A percentile compares a stretch with the other conserved stretches of the same genome.
These are phyloP conservation scores for Heterodera schachtii DNA, from an alignment of 1,140 invertebrate species.

Conservation along the genomic window DNA sequence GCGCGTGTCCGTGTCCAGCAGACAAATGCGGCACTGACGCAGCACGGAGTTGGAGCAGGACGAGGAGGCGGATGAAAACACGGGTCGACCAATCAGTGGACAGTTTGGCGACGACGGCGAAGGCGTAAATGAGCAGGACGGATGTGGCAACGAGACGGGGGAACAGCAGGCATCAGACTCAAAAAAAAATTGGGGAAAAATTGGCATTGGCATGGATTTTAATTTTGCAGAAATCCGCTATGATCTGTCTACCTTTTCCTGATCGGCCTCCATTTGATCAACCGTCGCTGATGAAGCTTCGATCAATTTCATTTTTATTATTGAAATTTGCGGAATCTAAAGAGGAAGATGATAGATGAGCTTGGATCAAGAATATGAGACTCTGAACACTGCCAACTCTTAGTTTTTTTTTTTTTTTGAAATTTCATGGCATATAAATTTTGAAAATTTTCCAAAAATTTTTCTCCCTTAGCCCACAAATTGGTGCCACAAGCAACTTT, in stretches of 20 bases:
- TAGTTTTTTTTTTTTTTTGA: too few relatives aligned
- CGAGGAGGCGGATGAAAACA: neutral
- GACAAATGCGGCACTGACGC: conserved; percentile 41
- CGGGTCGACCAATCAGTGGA: neutral
- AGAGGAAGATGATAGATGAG: too few relatives aligned
- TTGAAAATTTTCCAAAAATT: too few relatives aligned
- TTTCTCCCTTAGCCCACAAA: too few relatives aligned
- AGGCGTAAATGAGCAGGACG: neutral
- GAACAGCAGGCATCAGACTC: neutral
- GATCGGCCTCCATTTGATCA: neutral
- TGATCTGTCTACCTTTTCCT: neutral
- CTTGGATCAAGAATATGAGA: too few relatives aligned
- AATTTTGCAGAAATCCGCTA: too few relatives aligned
- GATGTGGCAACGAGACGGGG: neutral
- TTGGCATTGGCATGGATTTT: too few relatives aligned
- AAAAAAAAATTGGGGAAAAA: too few relatives aligned
- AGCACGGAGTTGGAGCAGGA: neutral
- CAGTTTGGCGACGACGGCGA: neutral
- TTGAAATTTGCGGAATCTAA: too few relatives aligned
- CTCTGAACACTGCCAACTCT: too few relatives aligned
- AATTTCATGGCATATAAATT: too few relatives aligned
- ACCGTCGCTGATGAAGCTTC: neutral
- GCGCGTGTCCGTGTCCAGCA: conserved; percentile 64
- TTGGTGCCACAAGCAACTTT: too few relatives aligned
- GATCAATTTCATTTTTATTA: neutral